Conservation (phyloP, 2,797 vertebrate genomes). For the Loriculus beryllinus region DNA sequence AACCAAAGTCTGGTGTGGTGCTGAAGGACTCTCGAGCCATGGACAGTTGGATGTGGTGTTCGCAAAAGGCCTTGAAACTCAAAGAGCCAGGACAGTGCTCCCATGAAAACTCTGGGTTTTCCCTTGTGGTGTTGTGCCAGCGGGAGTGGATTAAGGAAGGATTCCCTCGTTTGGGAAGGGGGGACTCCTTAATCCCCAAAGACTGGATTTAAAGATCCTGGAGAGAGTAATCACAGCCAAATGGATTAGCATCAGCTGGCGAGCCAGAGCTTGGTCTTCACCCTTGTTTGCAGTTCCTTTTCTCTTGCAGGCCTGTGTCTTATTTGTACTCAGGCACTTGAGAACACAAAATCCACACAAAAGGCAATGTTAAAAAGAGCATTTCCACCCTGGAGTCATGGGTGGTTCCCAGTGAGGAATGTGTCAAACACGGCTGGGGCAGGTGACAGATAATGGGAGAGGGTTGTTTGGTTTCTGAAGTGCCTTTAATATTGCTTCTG, state of each 20-base stretch:
- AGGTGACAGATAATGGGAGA: not conserved
- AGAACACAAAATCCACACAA: not conserved
- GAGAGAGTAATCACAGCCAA: constrained; percentile 34
- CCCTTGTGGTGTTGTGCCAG: not conserved
- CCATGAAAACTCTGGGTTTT: not conserved
- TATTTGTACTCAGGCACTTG: not conserved
- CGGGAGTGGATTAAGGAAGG: constrained; percentile 6
- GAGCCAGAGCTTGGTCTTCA: not conserved
- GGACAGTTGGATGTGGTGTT: rapidly evolving
- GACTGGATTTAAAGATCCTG: constrained; percentile 33
- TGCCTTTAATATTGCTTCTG: not conserved
- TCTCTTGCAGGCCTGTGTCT: not conserved
- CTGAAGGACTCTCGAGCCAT: not conserved
- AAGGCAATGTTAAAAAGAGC: rapidly evolving
- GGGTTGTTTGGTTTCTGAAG: not conserved
- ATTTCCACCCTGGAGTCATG: not conserved
- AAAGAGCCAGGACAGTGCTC: not conserved
- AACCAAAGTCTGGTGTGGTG: not conserved
- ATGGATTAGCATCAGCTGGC: not conserved
- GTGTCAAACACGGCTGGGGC: not conserved
- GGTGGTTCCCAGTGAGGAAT: not conserved
- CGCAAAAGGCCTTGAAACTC: not conserved
- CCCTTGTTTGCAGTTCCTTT: not conserved
- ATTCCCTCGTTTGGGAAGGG: constrained; percentile 20
- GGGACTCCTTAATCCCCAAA: constrained; percentile 26